These are phyloP conservation scores for Aphrocallistes beatrix DNA, from an alignment of 37 sponge, comb jelly and placozoan species.

Conservation along the genomic window DNA sequence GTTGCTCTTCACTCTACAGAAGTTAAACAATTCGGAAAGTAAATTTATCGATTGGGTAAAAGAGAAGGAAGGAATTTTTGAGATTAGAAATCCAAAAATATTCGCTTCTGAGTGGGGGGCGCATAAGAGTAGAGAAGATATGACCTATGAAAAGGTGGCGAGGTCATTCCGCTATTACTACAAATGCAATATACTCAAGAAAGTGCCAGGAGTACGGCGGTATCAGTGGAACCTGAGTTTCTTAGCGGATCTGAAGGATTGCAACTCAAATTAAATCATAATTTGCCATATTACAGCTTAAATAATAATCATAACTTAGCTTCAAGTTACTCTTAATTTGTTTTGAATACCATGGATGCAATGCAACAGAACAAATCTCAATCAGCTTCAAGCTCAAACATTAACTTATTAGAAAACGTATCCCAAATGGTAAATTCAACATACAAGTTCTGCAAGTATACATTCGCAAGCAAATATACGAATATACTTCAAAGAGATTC, in stretches of 20 bases:
- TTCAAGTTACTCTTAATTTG: no score
- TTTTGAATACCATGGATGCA: no score
- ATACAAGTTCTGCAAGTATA: no score
- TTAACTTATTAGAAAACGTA: no score
- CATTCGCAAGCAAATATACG: no score
- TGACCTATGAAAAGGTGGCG: constrained; percentile 2
- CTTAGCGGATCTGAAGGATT: not conserved
- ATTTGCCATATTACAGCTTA: no score
- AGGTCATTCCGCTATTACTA: not conserved
- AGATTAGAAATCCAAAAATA: not conserved
- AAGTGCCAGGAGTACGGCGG: not conserved
- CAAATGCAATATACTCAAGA: not conserved
- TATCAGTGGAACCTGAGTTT: not conserved
- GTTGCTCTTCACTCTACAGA: not conserved
- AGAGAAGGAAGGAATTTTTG: not conserved
- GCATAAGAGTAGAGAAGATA: not conserved
- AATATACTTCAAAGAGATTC: no score
- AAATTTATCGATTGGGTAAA: not conserved
- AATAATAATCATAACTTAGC: no score
- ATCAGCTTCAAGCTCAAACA: no score
- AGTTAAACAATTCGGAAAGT: not conserved
- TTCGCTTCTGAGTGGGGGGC: not conserved
- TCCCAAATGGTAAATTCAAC: no score
- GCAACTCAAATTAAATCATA: no score
- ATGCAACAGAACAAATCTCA: no score